Conservation (phyloP, 2,888 invertebrate genomes). For the Sarcophaga subvicina region DNA sequence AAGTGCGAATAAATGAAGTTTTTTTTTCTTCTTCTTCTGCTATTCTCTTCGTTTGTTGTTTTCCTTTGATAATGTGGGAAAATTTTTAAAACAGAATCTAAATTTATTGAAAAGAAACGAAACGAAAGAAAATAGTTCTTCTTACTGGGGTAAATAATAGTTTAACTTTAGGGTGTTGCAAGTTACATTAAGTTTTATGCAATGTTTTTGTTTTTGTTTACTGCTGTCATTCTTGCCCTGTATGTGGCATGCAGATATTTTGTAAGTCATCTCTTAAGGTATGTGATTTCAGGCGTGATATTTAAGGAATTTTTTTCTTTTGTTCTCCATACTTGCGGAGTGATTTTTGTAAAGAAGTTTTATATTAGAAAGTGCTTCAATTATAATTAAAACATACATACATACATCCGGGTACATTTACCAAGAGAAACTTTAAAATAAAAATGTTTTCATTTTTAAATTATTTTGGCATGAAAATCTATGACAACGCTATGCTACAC, state of each 20-base stretch:
- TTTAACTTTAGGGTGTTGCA: conserved; percentile 5
- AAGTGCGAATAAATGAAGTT: conserved; percentile 62
- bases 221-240: neutral
- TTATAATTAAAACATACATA: too few species aligned
- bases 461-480: too few species aligned
- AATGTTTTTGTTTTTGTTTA: conserved; percentile 10
- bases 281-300: conserved; percentile 40
- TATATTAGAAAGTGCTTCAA: too few species aligned
- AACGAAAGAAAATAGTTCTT: neutral
- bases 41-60: neutral
- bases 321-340: neutral
- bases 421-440: too few species aligned
- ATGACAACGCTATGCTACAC: too few species aligned
- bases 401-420: too few species aligned
- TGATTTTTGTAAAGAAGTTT: too few species aligned
- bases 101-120: neutral
- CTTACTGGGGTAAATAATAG: conserved; percentile 50
- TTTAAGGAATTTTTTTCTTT: neutral
- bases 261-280: conserved; percentile 22
- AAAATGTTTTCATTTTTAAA: too few species aligned
- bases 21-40: neutral
- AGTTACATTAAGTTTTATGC: conserved; percentile 41
- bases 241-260: conserved; percentile 2
- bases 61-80: conserved; percentile 47
- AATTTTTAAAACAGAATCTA: conserved; percentile 23